phyloP scores from a whole-genome alignment of 1,140 invertebrate genomes.

The Drosophila mojavensis region DNA sequence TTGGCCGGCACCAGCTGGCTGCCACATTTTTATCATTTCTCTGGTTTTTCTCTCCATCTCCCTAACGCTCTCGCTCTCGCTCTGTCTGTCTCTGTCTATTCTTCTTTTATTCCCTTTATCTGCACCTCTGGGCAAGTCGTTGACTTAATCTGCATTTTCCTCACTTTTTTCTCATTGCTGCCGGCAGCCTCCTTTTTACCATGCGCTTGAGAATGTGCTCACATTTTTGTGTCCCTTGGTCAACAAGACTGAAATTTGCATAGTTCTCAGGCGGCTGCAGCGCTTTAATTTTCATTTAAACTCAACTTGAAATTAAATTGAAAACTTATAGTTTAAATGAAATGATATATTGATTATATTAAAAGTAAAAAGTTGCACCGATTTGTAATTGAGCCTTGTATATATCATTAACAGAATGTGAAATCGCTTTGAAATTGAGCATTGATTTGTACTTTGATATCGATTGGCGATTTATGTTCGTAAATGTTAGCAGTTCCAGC shows the following conservation, averaged over 20 bases:
- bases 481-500: too few species aligned
- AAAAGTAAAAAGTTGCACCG: neutral
- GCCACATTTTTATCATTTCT: slow-evolving; percentile 47
- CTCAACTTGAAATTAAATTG: neutral
- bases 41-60: neutral
- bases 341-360: neutral
- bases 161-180: slow-evolving; percentile 33
- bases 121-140: slow-evolving; percentile 40
- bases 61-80: neutral
- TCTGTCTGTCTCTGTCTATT: neutral
- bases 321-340: too few species aligned
- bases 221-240: slow-evolving; percentile 32
- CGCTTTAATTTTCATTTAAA: slow-evolving; percentile 8
- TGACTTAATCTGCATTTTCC: slow-evolving; percentile 73
- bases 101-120: slow-evolving; percentile 1
- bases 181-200: slow-evolving; percentile 19
- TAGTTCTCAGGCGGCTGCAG: slow-evolving; percentile 27
- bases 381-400: too few species aligned
- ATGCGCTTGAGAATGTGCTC: slow-evolving; percentile 20
- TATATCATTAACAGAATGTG: neutral
- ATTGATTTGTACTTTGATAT: too few species aligned
- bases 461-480: too few species aligned
- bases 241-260: slow-evolving; percentile 50
- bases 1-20: slow-evolving; percentile 26
- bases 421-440: too few species aligned